These are phyloP conservation scores for Ornithoptera priamus DNA, from an alignment of 2,888 invertebrate species.

Conservation along the genomic window DNA sequence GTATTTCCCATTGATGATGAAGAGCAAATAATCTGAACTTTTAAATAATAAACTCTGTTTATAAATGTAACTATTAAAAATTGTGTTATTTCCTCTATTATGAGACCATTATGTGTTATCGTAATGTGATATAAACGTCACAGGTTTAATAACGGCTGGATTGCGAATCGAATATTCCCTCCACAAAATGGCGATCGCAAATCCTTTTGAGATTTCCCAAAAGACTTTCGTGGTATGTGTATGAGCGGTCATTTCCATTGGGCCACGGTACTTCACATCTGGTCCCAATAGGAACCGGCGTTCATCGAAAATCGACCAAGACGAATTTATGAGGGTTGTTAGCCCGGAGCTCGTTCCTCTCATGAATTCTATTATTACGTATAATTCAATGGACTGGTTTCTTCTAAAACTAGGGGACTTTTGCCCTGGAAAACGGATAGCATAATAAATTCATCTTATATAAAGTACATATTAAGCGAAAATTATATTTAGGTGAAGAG, in stretches of 20 bases:
- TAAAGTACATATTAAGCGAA: too few relatives aligned
- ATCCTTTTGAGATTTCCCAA: slow-evolving; percentile 63
- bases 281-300: slow-evolving; percentile 50
- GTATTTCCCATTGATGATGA: too few relatives aligned
- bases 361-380: slow-evolving; percentile 24
- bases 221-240: slow-evolving; percentile 49
- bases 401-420: slow-evolving; percentile 4
- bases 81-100: neutral
- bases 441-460: neutral
- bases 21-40: too few relatives aligned
- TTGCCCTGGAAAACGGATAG: neutral
- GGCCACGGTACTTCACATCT: slow-evolving; percentile 49
- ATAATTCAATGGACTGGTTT: slow-evolving; percentile 18
- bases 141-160: slow-evolving; percentile 14
- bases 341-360: slow-evolving; percentile 47
- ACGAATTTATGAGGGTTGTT: slow-evolving; percentile 58
- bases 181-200: slow-evolving; percentile 51
- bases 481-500: too few relatives aligned
- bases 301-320: slow-evolving; percentile 53
- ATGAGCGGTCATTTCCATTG: slow-evolving; percentile 59
- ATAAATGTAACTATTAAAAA: neutral
- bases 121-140: neutral
- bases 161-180: slow-evolving; percentile 39
- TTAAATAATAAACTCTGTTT: too few relatives aligned
- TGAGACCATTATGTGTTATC: neutral